A percentile compares a stretch with the other conserved stretches of the same genome.
phyloP scores from a whole-genome alignment of 2,113 vertebrate genomes.

The Carassius carassius region DNA sequence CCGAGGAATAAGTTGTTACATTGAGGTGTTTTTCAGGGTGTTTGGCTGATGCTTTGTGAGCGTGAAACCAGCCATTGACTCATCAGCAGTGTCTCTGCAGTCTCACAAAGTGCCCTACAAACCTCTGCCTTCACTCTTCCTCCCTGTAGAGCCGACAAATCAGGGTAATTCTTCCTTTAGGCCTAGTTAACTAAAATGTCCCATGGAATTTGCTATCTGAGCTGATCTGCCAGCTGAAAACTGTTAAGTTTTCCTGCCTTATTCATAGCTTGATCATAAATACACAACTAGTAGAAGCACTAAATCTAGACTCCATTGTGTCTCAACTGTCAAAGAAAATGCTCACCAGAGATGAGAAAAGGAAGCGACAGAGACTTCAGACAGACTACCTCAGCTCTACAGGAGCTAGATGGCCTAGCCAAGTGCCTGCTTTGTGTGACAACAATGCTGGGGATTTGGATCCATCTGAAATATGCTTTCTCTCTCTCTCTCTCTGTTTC shows the following conservation, averaged over 20 bases:
- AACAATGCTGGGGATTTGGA: constrained; percentile 40
- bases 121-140: constrained; percentile 14
- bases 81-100: constrained; percentile 4
- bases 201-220: constrained; percentile 1
- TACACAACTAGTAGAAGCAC: neutral
- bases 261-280: neutral
- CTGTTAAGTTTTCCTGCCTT: neutral
- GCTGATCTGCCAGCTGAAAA: neutral
- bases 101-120: constrained; percentile 32
- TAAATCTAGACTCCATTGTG: neutral
- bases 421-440: constrained; percentile 42
- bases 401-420: constrained; percentile 43
- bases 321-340: constrained; percentile 11
- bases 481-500: neutral
- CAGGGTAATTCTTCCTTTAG: constrained; percentile 15
- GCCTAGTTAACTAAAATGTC: constrained; percentile 27
- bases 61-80: constrained; percentile 20
- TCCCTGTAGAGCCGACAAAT: neutral
- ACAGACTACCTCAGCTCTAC: constrained; percentile 45
- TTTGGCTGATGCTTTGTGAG: constrained; percentile 22
- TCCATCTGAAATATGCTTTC: constrained; percentile 43
- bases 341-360: constrained; percentile 13
- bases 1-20: neutral
- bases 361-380: constrained; percentile 39
- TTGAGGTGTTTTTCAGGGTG: neutral